Evolutionary conservation across 2,888 invertebrate genomes (phyloP).

Genomic region (Epinotia brunnichana): DNA sequence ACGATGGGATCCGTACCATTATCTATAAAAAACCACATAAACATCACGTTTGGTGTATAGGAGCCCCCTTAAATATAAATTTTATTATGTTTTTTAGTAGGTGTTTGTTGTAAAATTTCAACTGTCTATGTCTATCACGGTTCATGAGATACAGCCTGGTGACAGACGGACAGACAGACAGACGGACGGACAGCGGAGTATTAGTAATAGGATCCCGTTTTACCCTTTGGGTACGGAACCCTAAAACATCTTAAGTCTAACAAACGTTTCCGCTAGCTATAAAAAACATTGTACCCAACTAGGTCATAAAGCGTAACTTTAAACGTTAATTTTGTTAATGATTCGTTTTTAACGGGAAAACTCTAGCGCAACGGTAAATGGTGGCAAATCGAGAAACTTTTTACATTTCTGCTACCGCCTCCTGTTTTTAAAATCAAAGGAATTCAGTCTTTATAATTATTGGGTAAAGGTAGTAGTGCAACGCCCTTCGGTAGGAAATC

Average conservation of each 20-base stretch:
- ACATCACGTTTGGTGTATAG: too few species aligned
- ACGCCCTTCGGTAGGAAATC: conserved; percentile 15
- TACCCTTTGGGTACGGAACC: too few species aligned
- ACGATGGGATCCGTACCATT: too few species aligned
- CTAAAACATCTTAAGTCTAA: conserved; percentile 38
- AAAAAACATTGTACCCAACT: conserved; percentile 45
- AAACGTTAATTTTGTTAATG: conserved; percentile 48
- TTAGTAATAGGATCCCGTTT: too few species aligned
- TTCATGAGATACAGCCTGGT: too few species aligned
- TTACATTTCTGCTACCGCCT: conserved; percentile 27
- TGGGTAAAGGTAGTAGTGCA: neutral
- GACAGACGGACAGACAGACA: too few species aligned
- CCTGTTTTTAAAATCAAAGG: neutral
- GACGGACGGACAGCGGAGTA: too few species aligned
- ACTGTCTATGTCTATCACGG: too few species aligned
- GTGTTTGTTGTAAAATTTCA: too few species aligned
- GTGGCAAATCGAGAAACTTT: conserved; percentile 23
- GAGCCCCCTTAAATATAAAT: too few species aligned
- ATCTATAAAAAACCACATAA: too few species aligned
- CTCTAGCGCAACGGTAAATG: conserved; percentile 41
- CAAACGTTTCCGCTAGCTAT: conserved; percentile 36
- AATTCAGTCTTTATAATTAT: conserved; percentile 5
- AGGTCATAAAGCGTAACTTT: conserved; percentile 46
- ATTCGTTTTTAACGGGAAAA: conserved; percentile 47
- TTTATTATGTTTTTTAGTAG: too few species aligned